Conservation (phyloP, 2,797 vertebrate species). For the Pangasius sanitwongsei region DNA sequence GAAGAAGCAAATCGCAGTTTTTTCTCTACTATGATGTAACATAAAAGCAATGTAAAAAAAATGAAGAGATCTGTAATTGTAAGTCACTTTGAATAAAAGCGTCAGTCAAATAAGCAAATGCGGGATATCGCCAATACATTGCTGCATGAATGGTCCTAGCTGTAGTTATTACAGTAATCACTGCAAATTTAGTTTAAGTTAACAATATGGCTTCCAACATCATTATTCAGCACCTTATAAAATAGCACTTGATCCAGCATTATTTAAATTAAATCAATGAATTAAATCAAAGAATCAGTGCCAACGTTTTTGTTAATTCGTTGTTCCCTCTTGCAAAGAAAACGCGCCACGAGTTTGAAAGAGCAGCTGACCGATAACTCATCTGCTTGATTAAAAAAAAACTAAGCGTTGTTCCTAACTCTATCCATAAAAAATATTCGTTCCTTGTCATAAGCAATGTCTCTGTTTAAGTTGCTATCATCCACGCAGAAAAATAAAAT, state of each 20-base stretch:
- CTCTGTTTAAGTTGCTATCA: not conserved
- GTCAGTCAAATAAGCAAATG: too few relatives aligned
- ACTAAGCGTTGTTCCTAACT: not conserved
- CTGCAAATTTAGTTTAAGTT: not conserved
- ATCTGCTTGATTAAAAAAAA: not conserved
- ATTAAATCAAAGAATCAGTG: not conserved
- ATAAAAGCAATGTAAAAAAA: not conserved
- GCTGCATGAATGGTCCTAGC: too few relatives aligned
- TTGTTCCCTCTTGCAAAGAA: not conserved
- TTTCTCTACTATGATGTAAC: too few relatives aligned
- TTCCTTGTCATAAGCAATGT: not conserved
- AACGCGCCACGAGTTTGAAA: too few relatives aligned
- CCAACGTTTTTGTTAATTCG: not conserved
- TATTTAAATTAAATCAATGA: too few relatives aligned
- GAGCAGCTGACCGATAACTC: too few relatives aligned
- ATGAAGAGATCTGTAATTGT: too few relatives aligned
- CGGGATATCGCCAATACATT: too few relatives aligned
- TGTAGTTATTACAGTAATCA: not conserved
- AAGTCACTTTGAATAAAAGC: too few relatives aligned
- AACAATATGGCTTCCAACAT: not conserved
- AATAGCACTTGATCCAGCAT: too few relatives aligned
- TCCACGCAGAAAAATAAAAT: not conserved
- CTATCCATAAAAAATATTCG: not conserved
- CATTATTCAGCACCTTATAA: too few relatives aligned
- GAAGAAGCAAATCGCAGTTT: not conserved